phyloP scores from a whole-genome alignment of 2,888 invertebrate species.

The Muscina levida region DNA sequence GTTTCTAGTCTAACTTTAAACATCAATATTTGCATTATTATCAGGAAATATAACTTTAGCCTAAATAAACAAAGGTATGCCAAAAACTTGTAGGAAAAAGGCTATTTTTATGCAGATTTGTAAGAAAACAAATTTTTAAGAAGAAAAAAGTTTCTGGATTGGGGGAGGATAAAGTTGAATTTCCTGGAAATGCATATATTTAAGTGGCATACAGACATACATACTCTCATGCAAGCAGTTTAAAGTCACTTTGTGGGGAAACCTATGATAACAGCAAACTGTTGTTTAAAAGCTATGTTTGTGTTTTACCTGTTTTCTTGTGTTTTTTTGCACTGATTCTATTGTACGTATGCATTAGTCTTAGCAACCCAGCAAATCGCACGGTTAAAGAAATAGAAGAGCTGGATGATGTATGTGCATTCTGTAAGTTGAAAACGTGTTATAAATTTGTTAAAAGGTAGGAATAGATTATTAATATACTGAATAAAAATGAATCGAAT shows the following conservation, averaged over 20 bases:
- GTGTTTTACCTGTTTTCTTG: not conserved
- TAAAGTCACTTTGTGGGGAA: slow-evolving; percentile 19
- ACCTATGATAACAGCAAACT: not conserved
- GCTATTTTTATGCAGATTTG: too few species aligned
- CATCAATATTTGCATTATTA: slow-evolving; percentile 62
- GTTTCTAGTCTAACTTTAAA: slow-evolving; percentile 49
- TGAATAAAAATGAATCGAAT: too few species aligned
- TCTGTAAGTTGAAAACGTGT: too few species aligned
- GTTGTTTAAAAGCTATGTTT: slow-evolving; percentile 23
- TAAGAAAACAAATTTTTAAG: slow-evolving; percentile 8
- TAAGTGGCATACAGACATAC: slow-evolving; percentile 22
- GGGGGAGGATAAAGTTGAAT: slow-evolving; percentile 61
- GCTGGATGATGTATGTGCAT: too few species aligned
- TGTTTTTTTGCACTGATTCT: not conserved
- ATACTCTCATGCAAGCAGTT: not conserved
- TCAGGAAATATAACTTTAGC: slow-evolving; percentile 4
- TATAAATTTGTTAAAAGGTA: too few species aligned
- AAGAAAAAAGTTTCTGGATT: slow-evolving; percentile 24
- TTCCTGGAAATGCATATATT: slow-evolving; percentile 56
- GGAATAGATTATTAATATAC: too few species aligned
- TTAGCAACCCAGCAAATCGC: not conserved
- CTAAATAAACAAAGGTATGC: slow-evolving; percentile 56
- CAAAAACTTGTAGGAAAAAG: slow-evolving; percentile 54
- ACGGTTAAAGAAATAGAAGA: too few species aligned
- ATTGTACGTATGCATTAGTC: not conserved